Percentiles rank a stretch among this genome's conserved stretches.
Evolutionary conservation across 2,797 vertebrate species (phyloP).

Genomic region (Pseudochirops corinnae): DNA sequence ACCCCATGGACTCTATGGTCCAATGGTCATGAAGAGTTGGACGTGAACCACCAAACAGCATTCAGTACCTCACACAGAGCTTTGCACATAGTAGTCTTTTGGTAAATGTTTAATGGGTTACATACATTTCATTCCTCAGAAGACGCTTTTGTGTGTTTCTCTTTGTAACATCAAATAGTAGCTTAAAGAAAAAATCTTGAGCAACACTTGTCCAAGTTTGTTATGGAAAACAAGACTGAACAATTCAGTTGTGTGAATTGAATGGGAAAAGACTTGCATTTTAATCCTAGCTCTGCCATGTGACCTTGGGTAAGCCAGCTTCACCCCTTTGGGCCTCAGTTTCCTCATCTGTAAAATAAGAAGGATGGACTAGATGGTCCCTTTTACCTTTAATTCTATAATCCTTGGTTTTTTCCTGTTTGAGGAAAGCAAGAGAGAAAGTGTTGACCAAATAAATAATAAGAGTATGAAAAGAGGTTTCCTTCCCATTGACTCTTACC

Average conservation of each 20-base stretch:
- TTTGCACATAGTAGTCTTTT: neutral
- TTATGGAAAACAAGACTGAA: neutral
- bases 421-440: neutral
- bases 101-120: neutral
- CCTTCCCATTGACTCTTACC: neutral
- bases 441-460: neutral
- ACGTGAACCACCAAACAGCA: too few relatives aligned
- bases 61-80: neutral
- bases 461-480: neutral
- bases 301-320: conserved; percentile 20
- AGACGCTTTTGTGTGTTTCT: neutral
- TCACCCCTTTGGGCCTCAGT: neutral
- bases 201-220: neutral
- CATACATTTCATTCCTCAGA: neutral
- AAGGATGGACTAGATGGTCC: neutral
- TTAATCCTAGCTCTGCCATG: neutral
- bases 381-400: neutral
- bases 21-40: neutral
- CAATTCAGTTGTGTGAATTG: neutral
- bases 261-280: neutral
- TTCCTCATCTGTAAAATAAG: conserved; percentile 27
- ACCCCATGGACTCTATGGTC: too few relatives aligned
- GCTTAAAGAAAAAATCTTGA: neutral
- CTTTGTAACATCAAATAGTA: neutral
- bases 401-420: neutral